Base-by-base conservation (phyloP, 2,113 vertebrate species). In the Butorides virescens region DNA sequence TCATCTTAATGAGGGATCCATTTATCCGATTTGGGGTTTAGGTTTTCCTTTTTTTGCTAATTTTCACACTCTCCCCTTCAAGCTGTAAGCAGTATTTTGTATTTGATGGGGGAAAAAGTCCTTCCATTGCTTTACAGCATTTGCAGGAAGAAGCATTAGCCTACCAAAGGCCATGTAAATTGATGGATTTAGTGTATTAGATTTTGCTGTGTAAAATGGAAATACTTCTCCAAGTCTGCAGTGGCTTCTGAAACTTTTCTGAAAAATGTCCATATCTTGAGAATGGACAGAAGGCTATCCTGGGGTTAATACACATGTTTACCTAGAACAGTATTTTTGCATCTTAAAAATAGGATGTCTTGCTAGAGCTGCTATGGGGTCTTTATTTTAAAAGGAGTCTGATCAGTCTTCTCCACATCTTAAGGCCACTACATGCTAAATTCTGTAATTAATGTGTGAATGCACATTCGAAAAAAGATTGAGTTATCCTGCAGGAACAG, bases 1-100 rank as follows among this genome's bases (percentile, higher is more conserved):
- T 92, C 79, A 47, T 86, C 83, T 44, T 88, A 91, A 92, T 52
- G 79, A 92, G 79, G n/a, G 52, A 95, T 78, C 73, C 30, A 37
- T 74, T 88, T 94, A 71, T 1, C 59, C 0, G 12, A 90, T 95
- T 95, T 93, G 83, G 17, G 37, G 23, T 36, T 93, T 92, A 79
- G 7, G 14, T 76, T 96, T 88, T 92, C 61, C 20, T 81, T 91
- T 92, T 93, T 81, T 50, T 94, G 77, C 59, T 65, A 65, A 26
- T 87, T 93, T 95, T 77, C 49, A 47, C 26, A 56, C 47, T 63
- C 44, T 78, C 53, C 25, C 20, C 22, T 88, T 65, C 32, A 73
- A 80, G 47, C 44, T 94, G 37, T 91, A 37, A 76, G 68, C 49
- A 93, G 34, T 93, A 73, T 84, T 86, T 84, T 76, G 17, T 73